A percentile compares a stretch with the other conserved stretches of the same genome.
phyloP scores from a whole-genome alignment of 1,140 invertebrate species.

The Drosophila santomea region DNA sequence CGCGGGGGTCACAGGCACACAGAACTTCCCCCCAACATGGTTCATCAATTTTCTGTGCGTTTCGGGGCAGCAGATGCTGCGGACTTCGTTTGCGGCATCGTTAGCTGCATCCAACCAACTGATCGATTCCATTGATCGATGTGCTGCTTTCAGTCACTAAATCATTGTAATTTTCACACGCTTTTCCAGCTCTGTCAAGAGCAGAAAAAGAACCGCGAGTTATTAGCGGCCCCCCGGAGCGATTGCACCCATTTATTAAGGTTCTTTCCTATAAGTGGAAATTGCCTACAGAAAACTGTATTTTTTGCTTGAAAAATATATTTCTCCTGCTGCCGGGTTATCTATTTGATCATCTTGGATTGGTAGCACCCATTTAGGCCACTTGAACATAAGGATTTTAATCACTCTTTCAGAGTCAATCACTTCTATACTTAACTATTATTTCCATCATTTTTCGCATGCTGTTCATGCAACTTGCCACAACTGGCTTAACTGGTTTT shows the following conservation, averaged over 20 bases:
- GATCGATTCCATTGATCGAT: slow-evolving; percentile 58
- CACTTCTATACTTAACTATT: background rate
- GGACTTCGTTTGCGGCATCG: slow-evolving; percentile 28
- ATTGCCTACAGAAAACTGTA: slow-evolving; percentile 3
- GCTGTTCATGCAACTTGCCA: slow-evolving; percentile 1
- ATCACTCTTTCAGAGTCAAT: background rate
- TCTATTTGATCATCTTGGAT: background rate
- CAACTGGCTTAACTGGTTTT: slow-evolving; percentile 44
- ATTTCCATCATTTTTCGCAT: slow-evolving; percentile 3
- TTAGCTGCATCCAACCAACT: slow-evolving; percentile 30
- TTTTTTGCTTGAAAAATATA: background rate
- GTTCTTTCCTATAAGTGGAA: slow-evolving; percentile 1
- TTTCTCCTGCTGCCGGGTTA: background rate
- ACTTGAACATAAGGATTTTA: too few species aligned
- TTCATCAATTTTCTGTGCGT: slow-evolving; percentile 57
- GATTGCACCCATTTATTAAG: slow-evolving; percentile 22
- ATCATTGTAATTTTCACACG: slow-evolving; percentile 62
- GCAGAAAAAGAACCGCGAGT: slow-evolving; percentile 6
- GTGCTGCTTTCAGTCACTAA: slow-evolving; percentile 51
- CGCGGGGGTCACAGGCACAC: background rate
- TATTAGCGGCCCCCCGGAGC: slow-evolving; percentile 22
- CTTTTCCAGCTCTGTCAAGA: slow-evolving; percentile 28
- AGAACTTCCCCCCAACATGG: slow-evolving; percentile 22
- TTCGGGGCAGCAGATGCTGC: slow-evolving; percentile 40
- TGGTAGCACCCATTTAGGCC: too few species aligned